Conservation (phyloP, 1,140 invertebrate species). For the Drosophila willistoni region DNA sequence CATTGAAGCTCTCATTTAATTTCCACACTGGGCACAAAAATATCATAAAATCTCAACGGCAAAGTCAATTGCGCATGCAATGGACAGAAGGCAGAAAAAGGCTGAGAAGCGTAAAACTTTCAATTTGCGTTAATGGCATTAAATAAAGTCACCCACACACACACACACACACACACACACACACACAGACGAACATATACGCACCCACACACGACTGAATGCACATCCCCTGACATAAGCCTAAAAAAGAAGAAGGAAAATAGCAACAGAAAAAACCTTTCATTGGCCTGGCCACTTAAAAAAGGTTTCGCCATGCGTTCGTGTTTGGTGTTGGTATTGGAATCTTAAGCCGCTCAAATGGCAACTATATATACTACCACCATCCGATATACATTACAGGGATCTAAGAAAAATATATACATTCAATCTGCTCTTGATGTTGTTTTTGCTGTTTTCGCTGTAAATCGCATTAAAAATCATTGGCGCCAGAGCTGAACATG, state of each 20-base stretch:
- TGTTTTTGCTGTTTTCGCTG: slow-evolving; percentile 39
- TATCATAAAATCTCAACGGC: slow-evolving; percentile 48
- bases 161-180: slow-evolving; percentile 14
- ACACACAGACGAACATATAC: not conserved
- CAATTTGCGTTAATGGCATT: slow-evolving; percentile 80
- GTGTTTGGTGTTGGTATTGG: not conserved
- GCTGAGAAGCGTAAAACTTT: slow-evolving; percentile 74
- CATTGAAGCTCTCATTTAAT: slow-evolving; percentile 12
- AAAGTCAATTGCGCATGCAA: slow-evolving; percentile 78
- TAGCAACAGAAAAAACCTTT: slow-evolving; percentile 41
- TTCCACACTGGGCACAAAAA: slow-evolving; percentile 33
- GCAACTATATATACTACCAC: slow-evolving; percentile 19
- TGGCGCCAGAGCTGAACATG: slow-evolving; percentile 40
- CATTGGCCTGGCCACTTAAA: slow-evolving; percentile 72
- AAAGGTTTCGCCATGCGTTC: slow-evolving; percentile 53
- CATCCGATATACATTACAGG: slow-evolving; percentile 17
- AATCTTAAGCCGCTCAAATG: slow-evolving; percentile 51
- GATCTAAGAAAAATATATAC: slow-evolving; percentile 22
- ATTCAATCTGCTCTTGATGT: slow-evolving; percentile 26
- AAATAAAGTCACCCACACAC: slow-evolving; percentile 72
- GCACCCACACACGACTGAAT: slow-evolving; percentile 8
- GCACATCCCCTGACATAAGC: slow-evolving; percentile 24
- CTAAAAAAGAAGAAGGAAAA: slow-evolving; percentile 25
- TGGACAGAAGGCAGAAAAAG: slow-evolving; percentile 47
- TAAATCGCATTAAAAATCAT: slow-evolving; percentile 81